A percentile compares a stretch with the other conserved stretches of the same genome.
Evolutionary conservation across 2,113 vertebrate genomes (phyloP).

Genomic region (Natator depressus): DNA sequence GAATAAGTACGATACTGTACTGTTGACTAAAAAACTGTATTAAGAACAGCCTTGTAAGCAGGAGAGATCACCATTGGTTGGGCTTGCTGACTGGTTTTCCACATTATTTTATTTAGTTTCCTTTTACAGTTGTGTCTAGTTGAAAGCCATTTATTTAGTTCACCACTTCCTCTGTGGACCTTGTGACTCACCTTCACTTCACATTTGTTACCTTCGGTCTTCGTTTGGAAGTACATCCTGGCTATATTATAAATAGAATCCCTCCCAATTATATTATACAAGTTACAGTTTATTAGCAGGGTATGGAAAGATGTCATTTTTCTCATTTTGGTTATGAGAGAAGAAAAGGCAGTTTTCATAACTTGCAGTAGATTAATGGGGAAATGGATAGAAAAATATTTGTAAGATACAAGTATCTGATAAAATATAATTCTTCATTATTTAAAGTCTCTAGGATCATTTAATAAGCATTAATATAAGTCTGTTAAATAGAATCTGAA

Average conservation of each 20-base stretch:
- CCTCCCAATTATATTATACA: not conserved
- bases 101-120: not conserved
- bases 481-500: not conserved
- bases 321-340: not conserved
- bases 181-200: not conserved
- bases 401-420: not conserved
- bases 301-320: fast-evolving
- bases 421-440: not conserved
- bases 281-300: not conserved
- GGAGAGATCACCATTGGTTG: not conserved
- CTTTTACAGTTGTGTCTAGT: not conserved
- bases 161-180: not conserved
- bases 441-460: not conserved
- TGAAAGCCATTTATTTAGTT: constrained; percentile 27
- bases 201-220: not conserved
- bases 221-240: not conserved
- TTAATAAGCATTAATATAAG: not conserved
- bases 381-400: not conserved
- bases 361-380: not conserved
- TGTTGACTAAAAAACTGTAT: not conserved
- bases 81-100: constrained; percentile 31
- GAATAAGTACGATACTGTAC: not conserved
- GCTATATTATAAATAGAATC: not conserved
- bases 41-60: not conserved
- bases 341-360: not conserved